Conservation (phyloP, 1,140 invertebrate species). For the Plutomurus gul region DNA sequence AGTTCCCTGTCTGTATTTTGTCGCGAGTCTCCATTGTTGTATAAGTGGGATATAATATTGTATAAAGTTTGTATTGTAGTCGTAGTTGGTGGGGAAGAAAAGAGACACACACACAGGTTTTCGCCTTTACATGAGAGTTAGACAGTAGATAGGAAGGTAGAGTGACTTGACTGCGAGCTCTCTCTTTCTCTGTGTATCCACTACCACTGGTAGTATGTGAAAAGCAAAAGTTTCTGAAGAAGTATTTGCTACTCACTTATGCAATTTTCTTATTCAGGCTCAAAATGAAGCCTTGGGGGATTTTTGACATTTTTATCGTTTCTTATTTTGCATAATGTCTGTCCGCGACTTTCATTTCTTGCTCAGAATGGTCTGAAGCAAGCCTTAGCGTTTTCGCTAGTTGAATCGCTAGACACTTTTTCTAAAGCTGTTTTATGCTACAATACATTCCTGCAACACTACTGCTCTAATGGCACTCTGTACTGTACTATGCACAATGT, state of each 20-base stretch:
- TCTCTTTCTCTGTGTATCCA: background rate
- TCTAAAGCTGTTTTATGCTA: background rate
- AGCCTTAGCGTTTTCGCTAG: background rate
- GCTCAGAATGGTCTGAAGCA: background rate
- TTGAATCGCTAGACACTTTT: background rate
- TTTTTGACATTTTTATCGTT: conserved; percentile 53
- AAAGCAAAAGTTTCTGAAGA: conserved; percentile 35
- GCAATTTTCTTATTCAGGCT: conserved; percentile 48
- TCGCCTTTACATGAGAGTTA: too few species aligned
- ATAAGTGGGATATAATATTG: too few species aligned
- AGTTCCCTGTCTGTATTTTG: too few species aligned
- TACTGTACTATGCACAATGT: too few species aligned
- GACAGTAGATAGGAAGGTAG: too few species aligned
- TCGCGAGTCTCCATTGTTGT: too few species aligned
- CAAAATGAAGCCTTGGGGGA: conserved; percentile 51
- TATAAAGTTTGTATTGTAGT: too few species aligned
- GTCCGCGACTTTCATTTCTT: conserved; percentile 25
- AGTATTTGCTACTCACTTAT: conserved; percentile 46
- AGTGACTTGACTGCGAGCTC: background rate
- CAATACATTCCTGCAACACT: background rate
- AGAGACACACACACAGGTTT: too few species aligned
- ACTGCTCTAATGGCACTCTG: too few species aligned
- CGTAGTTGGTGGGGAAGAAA: too few species aligned
- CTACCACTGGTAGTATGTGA: background rate
- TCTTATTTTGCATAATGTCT: conserved; percentile 51